Evolutionary conservation across 2,113 vertebrate genomes (phyloP), one percentile per base, ranked within the genome.

Genomic region (Salvator merianae): DNA sequence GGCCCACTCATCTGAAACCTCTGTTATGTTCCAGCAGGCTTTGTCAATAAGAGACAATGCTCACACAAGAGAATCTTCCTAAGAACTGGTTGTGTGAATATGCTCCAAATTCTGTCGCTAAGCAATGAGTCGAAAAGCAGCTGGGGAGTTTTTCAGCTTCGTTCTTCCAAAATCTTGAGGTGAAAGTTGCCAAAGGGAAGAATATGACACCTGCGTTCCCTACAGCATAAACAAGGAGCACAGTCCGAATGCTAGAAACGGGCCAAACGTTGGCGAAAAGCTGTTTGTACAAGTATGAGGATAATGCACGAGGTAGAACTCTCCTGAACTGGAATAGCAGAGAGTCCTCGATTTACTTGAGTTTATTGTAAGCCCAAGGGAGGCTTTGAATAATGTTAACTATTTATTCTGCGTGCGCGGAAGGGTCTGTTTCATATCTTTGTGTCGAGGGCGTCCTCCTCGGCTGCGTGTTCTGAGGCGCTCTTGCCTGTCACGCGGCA

Each of bases 401-500:
- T 47, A n/a, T 53, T 82, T 43, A 4, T 28, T 55, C 34, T 43
- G 2, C 59, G 20, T 30, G 26, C 36, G 4, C 36, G 4, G 20
- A 62, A 50, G 69, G 69, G 22, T 28, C 69, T 16, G 9, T 62
- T 73, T 62, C 34, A 34, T 28, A 73, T 36, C 0, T 88, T 88
- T 88, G 84, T 88, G 82, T 86, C 84, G 79, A 77, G 88, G 69
- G 65, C 74, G 81, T 88, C 89, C 80, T 89, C 89, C 88, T 93
- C 90, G 89, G 4, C 88, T 66, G 86, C 88, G 87, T 91, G 88
- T 93, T 89, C 87, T 90, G 88, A 93, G 89, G 88, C 72, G 87
- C 90, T 90, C 89, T 89, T 89, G 88, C 89, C 90, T 87, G 87
- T 89, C 87, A 90, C 90, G 88, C 88, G 90, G 91, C 86, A 88